Evolutionary conservation across 2,888 invertebrate genomes (phyloP), one percentile per base, ranked within the genome.

Genomic region (Cosmorhoe ocellata): DNA sequence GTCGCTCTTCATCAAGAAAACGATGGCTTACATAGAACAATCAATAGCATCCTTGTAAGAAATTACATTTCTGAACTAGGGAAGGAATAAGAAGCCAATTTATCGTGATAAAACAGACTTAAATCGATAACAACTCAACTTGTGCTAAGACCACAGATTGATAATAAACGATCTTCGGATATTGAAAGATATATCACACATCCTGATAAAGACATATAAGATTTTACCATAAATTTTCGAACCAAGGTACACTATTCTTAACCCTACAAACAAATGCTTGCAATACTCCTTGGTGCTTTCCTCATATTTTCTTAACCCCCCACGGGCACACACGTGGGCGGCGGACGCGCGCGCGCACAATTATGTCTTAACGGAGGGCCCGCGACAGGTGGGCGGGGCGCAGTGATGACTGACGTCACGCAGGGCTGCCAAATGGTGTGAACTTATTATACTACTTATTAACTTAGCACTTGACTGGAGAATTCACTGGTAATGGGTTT

Each of bases 361-460:
- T 86, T 84, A 85, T 76, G 85, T 84, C 84, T 84, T 84, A 87
- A 82, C 84, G 73, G 70, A 78, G 74, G 69, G 76, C 76, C 69
- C 74, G 79, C 83, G 88, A 87, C 88, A 89, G 86, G 86, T 85
- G 83, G 89, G 89, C 75, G 88, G 74, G 80, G 81, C 81, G 49
- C 51, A 46, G 70, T 79, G 84, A 84, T 79, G 81, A 73, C 61
- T 80, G 79, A 81, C 79, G 77, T 75, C 73, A 65, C 51, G 50
- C 55, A 83, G 81, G 81, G 82, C 55, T 79, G 74, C 53, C 64
- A 12, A 22, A n/a, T 18, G 12, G 18, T 34, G 40, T 31, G 34
- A 45, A 37, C 4, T 36, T 4, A 7, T 7, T 6, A 24, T 24
- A 7, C 5, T 18, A 18, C 5, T 18, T 3, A 5, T 18, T 18